Evolutionary conservation across 2,888 invertebrate genomes (phyloP).

Genomic region (Hypselothyrea guttata): DNA sequence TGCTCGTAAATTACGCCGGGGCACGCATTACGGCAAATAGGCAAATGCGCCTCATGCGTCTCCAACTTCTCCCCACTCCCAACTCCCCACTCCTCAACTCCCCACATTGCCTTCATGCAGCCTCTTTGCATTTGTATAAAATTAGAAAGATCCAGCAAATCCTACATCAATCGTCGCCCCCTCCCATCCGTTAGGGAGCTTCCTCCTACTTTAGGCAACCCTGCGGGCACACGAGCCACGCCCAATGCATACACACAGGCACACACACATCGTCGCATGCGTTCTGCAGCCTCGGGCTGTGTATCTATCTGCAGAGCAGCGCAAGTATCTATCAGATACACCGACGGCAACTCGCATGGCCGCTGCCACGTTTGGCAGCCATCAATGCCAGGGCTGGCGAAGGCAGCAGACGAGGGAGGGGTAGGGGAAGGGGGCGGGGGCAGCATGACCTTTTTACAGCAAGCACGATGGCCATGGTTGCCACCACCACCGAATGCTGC

Average conservation of each 20-base stretch:
- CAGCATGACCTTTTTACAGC: slow-evolving; percentile 10
- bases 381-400: slow-evolving; percentile 30
- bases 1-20: slow-evolving; percentile 66
- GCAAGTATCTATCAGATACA: slow-evolving; percentile 32
- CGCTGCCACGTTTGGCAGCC: slow-evolving; percentile 47
- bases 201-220: neutral
- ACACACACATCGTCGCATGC: slow-evolving; percentile 49
- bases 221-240: slow-evolving; percentile 49
- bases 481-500: slow-evolving; percentile 30
- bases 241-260: slow-evolving; percentile 44
- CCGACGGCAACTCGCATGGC: slow-evolving; percentile 71
- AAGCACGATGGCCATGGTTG: slow-evolving; percentile 5
- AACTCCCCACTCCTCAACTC: slow-evolving; percentile 22
- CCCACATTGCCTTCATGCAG: slow-evolving; percentile 47
- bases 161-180: slow-evolving; percentile 64
- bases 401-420: neutral
- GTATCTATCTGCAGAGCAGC: slow-evolving; percentile 52
- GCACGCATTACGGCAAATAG: slow-evolving; percentile 60
- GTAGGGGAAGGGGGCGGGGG: slow-evolving; percentile 5
- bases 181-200: slow-evolving; percentile 1
- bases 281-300: slow-evolving; percentile 45
- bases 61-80: neutral
- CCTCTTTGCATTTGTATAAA: slow-evolving; percentile 27
- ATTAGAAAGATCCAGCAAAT: slow-evolving; percentile 51
- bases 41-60: slow-evolving; percentile 44